These are phyloP conservation scores for Pseudonaja textilis DNA, from an alignment of 2,113 vertebrate species.

Conservation along the genomic window DNA sequence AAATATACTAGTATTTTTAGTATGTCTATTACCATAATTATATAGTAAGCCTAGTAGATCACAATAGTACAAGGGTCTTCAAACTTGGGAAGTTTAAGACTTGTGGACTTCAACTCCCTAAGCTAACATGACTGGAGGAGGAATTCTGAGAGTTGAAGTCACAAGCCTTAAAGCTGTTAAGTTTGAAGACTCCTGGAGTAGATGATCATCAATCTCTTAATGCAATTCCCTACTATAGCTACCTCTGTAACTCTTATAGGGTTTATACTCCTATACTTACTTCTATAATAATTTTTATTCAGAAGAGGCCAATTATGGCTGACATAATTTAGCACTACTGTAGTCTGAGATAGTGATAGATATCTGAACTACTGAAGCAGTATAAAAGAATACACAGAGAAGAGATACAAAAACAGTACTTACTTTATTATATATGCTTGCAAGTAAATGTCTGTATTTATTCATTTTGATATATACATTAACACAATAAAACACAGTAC, in stretches of 20 bases:
- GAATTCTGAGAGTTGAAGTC: no score
- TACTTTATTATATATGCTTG: not conserved
- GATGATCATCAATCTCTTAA: not conserved
- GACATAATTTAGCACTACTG: not conserved
- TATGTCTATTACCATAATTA: not conserved
- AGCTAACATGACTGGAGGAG: no score
- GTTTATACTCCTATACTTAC: not conserved
- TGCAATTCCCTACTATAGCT: not conserved
- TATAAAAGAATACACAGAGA: not conserved
- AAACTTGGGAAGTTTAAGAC: no score
- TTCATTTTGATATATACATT: no score
- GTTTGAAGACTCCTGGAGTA: no score
- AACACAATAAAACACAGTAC: not conserved
- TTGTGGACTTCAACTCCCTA: no score
- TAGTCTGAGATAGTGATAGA: not conserved
- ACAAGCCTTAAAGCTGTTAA: no score
- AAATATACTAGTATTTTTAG: not conserved
- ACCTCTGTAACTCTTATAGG: not conserved
- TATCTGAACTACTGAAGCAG: not conserved
- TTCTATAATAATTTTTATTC: not conserved
- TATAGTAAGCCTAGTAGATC: not conserved
- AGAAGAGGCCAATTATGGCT: not conserved
- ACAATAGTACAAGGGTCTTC: not conserved
- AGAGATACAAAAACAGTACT: not conserved
- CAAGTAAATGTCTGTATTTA: not conserved